Evolutionary conservation across 2,797 vertebrate species (phyloP).

Genomic region (Mycteria americana): DNA sequence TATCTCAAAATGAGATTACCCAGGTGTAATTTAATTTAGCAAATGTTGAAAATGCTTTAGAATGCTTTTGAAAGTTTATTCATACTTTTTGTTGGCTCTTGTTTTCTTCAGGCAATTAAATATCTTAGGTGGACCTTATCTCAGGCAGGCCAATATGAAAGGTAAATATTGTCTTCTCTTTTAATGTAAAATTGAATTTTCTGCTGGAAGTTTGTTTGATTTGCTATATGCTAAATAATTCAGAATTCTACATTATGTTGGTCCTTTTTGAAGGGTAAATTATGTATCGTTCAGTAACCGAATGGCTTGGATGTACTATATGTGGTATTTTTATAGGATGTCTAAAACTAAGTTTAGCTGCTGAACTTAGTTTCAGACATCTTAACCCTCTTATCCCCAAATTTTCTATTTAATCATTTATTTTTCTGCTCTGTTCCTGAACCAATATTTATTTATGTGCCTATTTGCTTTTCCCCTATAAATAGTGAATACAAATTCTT

Average conservation of each 20-base stretch:
- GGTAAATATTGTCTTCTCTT: constrained; percentile 47
- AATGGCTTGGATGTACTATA: not conserved
- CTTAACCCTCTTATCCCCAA: not conserved
- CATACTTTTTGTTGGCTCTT: not conserved
- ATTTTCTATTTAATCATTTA: not conserved
- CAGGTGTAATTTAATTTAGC: constrained; percentile 4
- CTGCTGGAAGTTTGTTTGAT: not conserved
- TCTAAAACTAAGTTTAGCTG: not conserved
- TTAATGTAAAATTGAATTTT: not conserved
- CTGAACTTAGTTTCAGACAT: not conserved
- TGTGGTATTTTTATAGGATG: not conserved
- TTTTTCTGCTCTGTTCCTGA: not conserved
- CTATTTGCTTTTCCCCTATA: not conserved
- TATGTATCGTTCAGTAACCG: not conserved
- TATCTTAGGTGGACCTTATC: constrained; percentile 46
- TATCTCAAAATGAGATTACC: not conserved
- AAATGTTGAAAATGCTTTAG: not conserved
- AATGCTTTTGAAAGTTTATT: constrained; percentile 1
- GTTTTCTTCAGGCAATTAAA: constrained; percentile 67
- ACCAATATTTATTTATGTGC: not conserved
- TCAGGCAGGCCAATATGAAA: constrained; percentile 42
- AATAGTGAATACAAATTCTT: not conserved
- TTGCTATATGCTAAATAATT: not conserved
- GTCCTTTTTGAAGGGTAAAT: not conserved
- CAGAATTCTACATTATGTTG: not conserved